Conservation (phyloP, 2,888 invertebrate genomes). For the Patella pellucida region DNA sequence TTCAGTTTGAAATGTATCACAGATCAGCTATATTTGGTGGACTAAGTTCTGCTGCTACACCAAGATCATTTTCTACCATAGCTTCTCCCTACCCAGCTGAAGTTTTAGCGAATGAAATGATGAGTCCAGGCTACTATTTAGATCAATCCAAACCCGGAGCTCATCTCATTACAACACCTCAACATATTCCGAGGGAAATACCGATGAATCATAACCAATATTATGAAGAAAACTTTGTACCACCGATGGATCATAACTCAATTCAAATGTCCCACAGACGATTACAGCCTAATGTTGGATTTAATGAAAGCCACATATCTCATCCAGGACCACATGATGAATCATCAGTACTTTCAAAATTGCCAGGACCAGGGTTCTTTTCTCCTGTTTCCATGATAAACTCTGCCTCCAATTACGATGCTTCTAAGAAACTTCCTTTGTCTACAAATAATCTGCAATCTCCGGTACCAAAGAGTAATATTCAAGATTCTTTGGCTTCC, state of each 20-base stretch:
- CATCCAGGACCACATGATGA: background rate
- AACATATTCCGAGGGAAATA: background rate
- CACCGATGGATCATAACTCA: background rate
- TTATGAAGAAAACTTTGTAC: background rate
- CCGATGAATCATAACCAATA: background rate
- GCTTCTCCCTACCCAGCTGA: background rate
- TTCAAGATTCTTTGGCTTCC: background rate
- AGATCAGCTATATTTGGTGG: background rate
- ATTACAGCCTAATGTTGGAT: background rate
- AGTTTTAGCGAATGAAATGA: background rate
- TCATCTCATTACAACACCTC: background rate
- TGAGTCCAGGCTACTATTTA: background rate
- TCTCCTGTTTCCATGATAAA: conserved; percentile 31
- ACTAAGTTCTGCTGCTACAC: background rate
- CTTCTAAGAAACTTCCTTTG: conserved; percentile 4
- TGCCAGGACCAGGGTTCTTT: conserved; percentile 62
- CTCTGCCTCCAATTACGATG: background rate
- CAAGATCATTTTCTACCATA: background rate
- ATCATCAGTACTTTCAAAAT: background rate
- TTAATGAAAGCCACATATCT: background rate
- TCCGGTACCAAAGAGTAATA: conserved; percentile 2
- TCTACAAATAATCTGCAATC: conserved; percentile 1
- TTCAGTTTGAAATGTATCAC: conserved; percentile 9
- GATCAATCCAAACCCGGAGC: background rate
- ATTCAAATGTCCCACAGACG: background rate